Evolutionary conservation across 35 echinoderm and acorn worm genomes (phyloP).

Genomic region (Heliocidaris tuberculata): DNA sequence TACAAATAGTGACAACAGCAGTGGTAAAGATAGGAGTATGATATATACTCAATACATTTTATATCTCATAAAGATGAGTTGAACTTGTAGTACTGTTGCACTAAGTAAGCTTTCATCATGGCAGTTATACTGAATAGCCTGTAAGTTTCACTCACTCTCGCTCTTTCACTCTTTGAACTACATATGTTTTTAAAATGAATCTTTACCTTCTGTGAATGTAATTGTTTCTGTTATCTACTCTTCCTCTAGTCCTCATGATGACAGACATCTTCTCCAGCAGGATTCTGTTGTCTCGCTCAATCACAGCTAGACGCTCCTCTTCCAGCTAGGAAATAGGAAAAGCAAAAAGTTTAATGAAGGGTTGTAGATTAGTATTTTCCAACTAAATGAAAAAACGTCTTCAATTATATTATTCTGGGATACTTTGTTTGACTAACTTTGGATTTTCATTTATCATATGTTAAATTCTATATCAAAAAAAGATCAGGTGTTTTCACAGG

Average conservation of each 20-base stretch:
- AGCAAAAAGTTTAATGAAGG: neutral
- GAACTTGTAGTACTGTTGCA: no score
- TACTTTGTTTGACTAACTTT: neutral
- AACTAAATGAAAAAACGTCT: neutral
- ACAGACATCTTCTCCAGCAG: conserved; percentile 95
- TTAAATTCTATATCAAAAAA: no score
- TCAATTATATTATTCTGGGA: neutral
- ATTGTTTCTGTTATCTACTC: conserved; percentile 93
- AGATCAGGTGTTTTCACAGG: no score
- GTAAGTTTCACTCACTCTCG: no score
- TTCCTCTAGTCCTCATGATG: conserved; percentile 92
- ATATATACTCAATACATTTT: no score
- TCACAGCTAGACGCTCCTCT: conserved; percentile 83
- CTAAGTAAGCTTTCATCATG: no score
- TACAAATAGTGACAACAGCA: no score
- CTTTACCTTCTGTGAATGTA: conserved; percentile 89
- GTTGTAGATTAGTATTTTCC: neutral
- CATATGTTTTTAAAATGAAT: neutral
- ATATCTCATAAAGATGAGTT: no score
- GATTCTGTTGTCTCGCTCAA: conserved; percentile 95
- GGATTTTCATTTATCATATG: neutral
- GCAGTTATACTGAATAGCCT: no score
- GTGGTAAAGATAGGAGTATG: no score
- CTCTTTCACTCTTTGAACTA: no score
- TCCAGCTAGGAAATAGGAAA: conserved; percentile 61